Evolutionary conservation across 1,140 invertebrate genomes (phyloP).

Genomic region (Drosophila guanche): DNA sequence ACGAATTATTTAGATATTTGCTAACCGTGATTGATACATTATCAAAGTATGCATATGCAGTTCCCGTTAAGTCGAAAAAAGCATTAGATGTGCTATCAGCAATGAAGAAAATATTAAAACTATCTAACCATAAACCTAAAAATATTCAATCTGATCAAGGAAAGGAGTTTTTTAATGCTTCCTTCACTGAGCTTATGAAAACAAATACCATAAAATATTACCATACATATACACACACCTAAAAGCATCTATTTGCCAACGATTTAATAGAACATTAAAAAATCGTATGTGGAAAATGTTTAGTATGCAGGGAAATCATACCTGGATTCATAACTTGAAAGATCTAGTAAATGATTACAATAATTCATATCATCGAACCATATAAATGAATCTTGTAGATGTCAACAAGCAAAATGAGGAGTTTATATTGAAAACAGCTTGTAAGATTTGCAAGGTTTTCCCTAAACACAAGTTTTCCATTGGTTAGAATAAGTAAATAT

Average conservation of each 20-base stretch:
- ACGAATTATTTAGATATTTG: constrained; percentile 1
- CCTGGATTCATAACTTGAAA: background rate
- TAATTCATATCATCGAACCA: constrained; percentile 5
- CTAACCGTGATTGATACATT: constrained; percentile 11
- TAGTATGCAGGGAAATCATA: constrained; percentile 2
- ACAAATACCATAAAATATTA: constrained; percentile 7
- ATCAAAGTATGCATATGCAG: background rate
- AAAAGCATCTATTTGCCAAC: constrained; percentile 7
- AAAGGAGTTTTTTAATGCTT: constrained; percentile 10
- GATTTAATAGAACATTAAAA: constrained; percentile 10
- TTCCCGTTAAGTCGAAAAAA: background rate
- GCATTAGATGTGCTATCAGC: background rate
- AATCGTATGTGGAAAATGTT: constrained; percentile 15
- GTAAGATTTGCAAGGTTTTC: background rate
- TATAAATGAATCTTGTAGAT: background rate
- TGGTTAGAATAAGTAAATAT: constrained; percentile 4
- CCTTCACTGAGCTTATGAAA: background rate
- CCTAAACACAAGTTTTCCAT: constrained; percentile 1
- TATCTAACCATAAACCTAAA: background rate
- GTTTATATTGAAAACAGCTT: constrained; percentile 9
- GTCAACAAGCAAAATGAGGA: constrained; percentile 3
- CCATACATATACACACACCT: constrained; percentile 6
- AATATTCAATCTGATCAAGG: constrained; percentile 16
- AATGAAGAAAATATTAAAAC: constrained; percentile 2
- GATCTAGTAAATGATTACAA: constrained; percentile 5